Evolutionary conservation across 1,140 invertebrate species (phyloP).

Genomic region (Halyomorpha halys): DNA sequence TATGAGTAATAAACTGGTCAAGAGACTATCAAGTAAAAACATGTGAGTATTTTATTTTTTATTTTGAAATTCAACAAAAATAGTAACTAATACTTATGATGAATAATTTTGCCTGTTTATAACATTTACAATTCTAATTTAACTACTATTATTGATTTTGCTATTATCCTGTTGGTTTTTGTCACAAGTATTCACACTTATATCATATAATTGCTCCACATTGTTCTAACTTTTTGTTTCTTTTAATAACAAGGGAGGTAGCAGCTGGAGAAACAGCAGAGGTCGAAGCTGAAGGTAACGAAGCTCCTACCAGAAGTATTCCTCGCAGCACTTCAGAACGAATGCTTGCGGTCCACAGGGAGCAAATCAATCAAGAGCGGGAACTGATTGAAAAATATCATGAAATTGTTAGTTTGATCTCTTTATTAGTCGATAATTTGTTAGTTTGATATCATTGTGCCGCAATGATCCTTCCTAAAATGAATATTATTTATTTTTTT

Average conservation of each 20-base stretch:
- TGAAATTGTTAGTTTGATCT: constrained; percentile 44
- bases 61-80: no score
- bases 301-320: constrained; percentile 40
- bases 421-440: no score
- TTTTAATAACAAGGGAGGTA: constrained; percentile 17
- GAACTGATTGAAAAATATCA: constrained; percentile 77
- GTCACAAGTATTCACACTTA: no score
- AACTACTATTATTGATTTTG: no score
- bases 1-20: constrained; percentile 61
- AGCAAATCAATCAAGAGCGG: constrained; percentile 62
- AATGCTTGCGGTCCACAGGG: constrained; percentile 51
- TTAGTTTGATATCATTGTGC: no score
- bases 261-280: neutral
- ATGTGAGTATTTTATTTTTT: constrained; percentile 52
- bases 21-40: constrained; percentile 67
- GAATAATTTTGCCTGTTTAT: no score
- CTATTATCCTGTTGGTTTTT: no score
- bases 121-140: no score
- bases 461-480: no score
- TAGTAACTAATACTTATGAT: no score
- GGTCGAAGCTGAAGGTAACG: constrained; percentile 32
- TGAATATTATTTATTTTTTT: no score
- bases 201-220: no score
- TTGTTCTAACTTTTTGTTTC: neutral
- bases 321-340: constrained; percentile 56